phyloP scores from a whole-genome alignment of 2,888 invertebrate species.

The Nebria salina region DNA sequence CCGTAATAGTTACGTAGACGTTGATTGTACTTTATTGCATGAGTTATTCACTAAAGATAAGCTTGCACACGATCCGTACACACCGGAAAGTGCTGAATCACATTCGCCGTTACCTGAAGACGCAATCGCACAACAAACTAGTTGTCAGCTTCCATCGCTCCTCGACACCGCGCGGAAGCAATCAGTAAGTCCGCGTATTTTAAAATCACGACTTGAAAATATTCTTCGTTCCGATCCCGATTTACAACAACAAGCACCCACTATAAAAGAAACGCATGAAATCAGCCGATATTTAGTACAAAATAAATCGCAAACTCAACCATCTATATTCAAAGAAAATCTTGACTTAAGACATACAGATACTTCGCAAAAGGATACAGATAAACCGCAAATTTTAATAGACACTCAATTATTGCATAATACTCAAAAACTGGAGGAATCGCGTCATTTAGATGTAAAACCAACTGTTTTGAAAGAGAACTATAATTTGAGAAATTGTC shows the following conservation, averaged over 20 bases:
- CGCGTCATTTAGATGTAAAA: neutral
- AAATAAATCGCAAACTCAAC: neutral
- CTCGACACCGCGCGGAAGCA: conserved; percentile 26
- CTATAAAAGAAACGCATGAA: neutral
- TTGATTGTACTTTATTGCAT: conserved; percentile 65
- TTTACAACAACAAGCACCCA: neutral
- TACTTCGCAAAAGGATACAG: neutral
- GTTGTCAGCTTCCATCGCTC: neutral
- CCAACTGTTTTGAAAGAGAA: neutral
- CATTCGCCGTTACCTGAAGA: conserved; percentile 72
- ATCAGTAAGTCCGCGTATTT: conserved; percentile 70
- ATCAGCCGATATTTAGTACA: neutral
- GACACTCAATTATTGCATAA: neutral
- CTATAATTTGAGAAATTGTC: neutral
- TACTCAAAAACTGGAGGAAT: neutral
- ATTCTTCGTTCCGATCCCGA: conserved; percentile 56
- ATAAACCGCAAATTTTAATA: neutral
- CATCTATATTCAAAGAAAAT: neutral
- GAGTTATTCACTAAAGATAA: conserved; percentile 64
- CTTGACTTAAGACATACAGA: no score
- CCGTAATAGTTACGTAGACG: conserved; percentile 55
- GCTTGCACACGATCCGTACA: conserved; percentile 75
- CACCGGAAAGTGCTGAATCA: conserved; percentile 84
- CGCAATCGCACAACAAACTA: conserved; percentile 42
- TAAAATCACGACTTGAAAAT: conserved; percentile 70